Base-by-base conservation (phyloP, 2,888 invertebrate genomes). In the Diarsia mendica region DNA sequence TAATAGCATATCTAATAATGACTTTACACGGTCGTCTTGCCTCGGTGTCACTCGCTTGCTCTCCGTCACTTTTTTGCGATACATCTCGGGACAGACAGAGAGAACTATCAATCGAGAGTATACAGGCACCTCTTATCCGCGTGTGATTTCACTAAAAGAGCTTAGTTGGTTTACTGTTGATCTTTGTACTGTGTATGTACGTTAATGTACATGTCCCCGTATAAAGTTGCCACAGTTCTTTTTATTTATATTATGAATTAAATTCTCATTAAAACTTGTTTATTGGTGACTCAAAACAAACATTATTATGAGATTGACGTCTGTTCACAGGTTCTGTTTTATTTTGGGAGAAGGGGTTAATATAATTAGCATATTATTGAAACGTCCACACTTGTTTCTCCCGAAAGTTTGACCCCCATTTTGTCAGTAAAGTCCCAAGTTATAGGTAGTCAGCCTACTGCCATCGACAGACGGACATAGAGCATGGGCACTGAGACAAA, bases 241-340 rank as follows among this genome's bases (percentile, higher is more conserved):
- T 64, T 33, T 69, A 80, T 81, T 77, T 67, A 61, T 77, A 58
- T 65, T 58, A 64, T 58, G 48, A 85, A 87, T 86, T 82, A 85
- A 73, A 77, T 80, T 78, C 82, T 86, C 74, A 86, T 85, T 85
- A 84, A 87, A 86, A 86, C 73, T 87, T 87, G 55, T 39, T 83
- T 79, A 82, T 77, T 78, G 72, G 61, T 77, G 70, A 65, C 55
- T 72, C 39, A 6, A 67, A 75, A 82, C 70, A 87, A 85, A 80
- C 83, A 85, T 72, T 74, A 44, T 65, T 53, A 33, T 49, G 28
- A 15, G 49, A 33, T 23, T 64, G 55, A 44, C 51, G 53, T 44
- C 20, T 28, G n/a, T 23, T 61, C 49, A 64, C 28, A 28, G 28
- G 28, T 33, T 39, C 49, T 70, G 61, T 33, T 46, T 28, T 51